Evolutionary conservation across 2,113 vertebrate species (phyloP), one percentile per base, ranked within the genome.

Genomic region (Arenaria interpres): DNA sequence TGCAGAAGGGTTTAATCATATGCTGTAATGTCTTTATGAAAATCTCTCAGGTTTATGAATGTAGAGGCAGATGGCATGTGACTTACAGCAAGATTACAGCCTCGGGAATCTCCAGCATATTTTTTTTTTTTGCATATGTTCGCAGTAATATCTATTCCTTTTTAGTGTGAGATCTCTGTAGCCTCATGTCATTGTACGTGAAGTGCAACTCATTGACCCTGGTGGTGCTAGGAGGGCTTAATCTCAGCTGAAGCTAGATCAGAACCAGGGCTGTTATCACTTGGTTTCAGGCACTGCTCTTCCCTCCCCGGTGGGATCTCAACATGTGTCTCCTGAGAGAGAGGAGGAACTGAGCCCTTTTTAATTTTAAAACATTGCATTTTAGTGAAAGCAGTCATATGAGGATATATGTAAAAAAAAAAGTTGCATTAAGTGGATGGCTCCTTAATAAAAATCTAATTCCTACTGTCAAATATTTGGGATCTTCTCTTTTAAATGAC

Each of bases 161-260:
- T 50, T 37, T 60, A 25, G 15, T 35, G 37, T 71, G 59, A 54
- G 4, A 66, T 46, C 50, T 71, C 39, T 76, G 27, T 53, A 54
- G 33, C 48, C 4, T 63, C 46, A 3, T 27, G 35, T 28, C 9
- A 3, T 30, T 43, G 8, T 4, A 22, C 0, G 0, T 62, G 50
- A 81, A 16, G 41, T 2, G 0, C 46, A 75, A 67, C 33, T 25
- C 10, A 3, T 6, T 67, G 46, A 54, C 60, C 10, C 1, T 9
- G 27, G 16, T 56, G 25, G 46, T 32, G 59, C 51, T 78, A 28
- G 32, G 50, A 14, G 43, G 32, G 27, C 51, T 72, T 76, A 19
- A 17, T 62, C 50, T 63, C 53, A 57, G 57, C 28, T 2, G 4
- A 85, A 87, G 25, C 2, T 7, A 69, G 46, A 43, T 69, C 45